Evolutionary conservation across 1,140 invertebrate species (phyloP).

Genomic region (Globodera ellingtonae): DNA sequence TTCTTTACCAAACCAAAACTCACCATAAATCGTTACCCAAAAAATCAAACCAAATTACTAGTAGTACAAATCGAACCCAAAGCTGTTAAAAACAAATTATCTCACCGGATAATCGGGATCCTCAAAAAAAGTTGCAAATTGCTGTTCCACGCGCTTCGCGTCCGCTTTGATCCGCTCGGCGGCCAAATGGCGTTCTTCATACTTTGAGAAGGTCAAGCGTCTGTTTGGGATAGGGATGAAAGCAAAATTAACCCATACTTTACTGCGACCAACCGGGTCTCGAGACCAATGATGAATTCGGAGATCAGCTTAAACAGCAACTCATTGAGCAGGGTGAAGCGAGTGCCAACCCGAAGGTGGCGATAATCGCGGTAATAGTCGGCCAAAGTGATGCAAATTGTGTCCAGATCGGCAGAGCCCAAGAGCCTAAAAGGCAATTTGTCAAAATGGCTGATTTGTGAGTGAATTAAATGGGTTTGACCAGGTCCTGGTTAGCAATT

Average conservation of each 20-base stretch:
- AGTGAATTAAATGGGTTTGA: neutral
- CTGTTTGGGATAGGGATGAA: constrained; percentile 12
- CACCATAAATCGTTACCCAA: neutral
- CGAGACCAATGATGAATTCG: constrained; percentile 52
- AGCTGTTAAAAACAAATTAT: no score
- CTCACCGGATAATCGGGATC: constrained; percentile 40
- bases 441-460: neutral
- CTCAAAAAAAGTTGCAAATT: constrained; percentile 41
- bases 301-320: constrained; percentile 45
- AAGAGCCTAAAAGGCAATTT: constrained; percentile 31
- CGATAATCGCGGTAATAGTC: constrained; percentile 52
- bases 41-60: no score
- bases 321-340: constrained; percentile 41
- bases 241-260: neutral
- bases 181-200: constrained; percentile 48
- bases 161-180: constrained; percentile 47
- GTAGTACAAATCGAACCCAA: no score
- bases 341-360: constrained; percentile 46
- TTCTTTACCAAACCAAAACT: neutral
- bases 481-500: constrained; percentile 49
- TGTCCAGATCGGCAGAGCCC: constrained; percentile 45
- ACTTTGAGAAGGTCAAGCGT: constrained; percentile 47
- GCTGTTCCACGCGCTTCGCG: constrained; percentile 37
- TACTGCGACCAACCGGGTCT: constrained; percentile 26
- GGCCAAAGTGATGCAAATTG: constrained; percentile 50